Evolutionary conservation across 2,797 vertebrate species (phyloP).

Genomic region (Sandelia bainsii): DNA sequence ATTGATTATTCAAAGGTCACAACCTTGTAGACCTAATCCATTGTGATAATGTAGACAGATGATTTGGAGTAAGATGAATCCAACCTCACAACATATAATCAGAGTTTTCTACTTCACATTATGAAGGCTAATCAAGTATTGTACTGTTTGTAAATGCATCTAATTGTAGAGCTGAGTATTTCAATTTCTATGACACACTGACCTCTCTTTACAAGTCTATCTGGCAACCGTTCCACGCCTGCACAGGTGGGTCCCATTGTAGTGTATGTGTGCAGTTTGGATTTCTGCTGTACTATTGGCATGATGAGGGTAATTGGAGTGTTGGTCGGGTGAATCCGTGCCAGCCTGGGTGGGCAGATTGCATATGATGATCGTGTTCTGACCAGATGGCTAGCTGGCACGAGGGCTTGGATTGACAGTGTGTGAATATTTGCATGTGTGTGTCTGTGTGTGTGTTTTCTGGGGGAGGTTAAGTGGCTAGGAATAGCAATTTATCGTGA

Average conservation of each 20-base stretch:
- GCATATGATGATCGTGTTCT: conserved; percentile 87
- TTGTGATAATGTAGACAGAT: conserved; percentile 72
- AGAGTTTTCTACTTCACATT: conserved; percentile 14
- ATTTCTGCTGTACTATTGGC: conserved; percentile 79
- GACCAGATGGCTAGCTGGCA: conserved; percentile 87
- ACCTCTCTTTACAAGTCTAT: conserved; percentile 52
- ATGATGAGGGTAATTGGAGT: conserved; percentile 86
- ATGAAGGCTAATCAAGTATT: conserved; percentile 46
- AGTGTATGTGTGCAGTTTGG: conserved; percentile 51
- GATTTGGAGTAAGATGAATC: conserved; percentile 61
- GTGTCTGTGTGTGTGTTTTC: conserved; percentile 10
- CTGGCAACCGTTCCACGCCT: conserved; percentile 57
- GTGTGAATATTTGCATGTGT: conserved; percentile 51
- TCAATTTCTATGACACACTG: conserved; percentile 53
- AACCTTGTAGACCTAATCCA: conserved; percentile 63
- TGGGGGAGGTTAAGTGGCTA: conserved; percentile 45
- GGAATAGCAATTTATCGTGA: conserved; percentile 54
- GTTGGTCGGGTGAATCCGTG: conserved; percentile 85
- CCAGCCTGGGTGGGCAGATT: conserved; percentile 85
- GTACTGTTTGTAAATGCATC: conserved; percentile 51
- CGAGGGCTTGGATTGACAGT: conserved; percentile 55
- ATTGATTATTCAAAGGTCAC: conserved; percentile 70
- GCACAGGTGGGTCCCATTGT: conserved; percentile 77
- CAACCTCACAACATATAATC: conserved; percentile 54
- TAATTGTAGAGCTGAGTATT: conserved; percentile 50